These are phyloP conservation scores for Drosophila fulvimacula DNA, from an alignment of 2,888 invertebrate genomes.

Conservation along the genomic window DNA sequence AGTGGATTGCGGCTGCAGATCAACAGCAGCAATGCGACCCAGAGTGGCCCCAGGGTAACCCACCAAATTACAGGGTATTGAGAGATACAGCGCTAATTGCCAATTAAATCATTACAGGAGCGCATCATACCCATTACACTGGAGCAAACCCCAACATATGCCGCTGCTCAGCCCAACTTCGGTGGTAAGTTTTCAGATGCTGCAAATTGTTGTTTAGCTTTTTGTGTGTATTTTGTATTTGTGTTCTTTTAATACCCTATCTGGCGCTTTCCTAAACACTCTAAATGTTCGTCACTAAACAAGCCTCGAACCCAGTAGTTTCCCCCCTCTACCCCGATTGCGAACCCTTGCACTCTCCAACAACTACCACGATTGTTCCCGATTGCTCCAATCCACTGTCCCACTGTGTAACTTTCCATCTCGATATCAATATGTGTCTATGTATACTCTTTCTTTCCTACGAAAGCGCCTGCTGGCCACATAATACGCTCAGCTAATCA, in stretches of 20 bases:
- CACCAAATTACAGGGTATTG: background rate
- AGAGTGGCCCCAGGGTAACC: conserved; percentile 76
- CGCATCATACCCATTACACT: conserved; percentile 84
- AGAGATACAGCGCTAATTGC: background rate
- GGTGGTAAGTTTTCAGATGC: conserved; percentile 72
- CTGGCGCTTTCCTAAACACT: conserved; percentile 67
- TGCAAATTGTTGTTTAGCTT: background rate
- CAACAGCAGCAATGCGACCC: conserved; percentile 64
- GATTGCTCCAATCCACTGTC: conserved; percentile 45
- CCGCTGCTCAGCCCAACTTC: conserved; percentile 82
- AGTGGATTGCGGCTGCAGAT: conserved; percentile 82
- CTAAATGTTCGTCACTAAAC: conserved; percentile 70
- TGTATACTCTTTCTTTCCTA: conserved; percentile 80
- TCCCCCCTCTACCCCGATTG: conserved; percentile 21
- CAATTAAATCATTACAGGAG: conserved; percentile 69
- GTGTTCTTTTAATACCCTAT: conserved; percentile 20
- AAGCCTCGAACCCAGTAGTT: conserved; percentile 13
- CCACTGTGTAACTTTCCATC: conserved; percentile 69
- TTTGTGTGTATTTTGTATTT: conserved; percentile 17
- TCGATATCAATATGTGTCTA: conserved; percentile 71
- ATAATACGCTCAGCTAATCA: conserved; percentile 85
- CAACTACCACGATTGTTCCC: conserved; percentile 24
- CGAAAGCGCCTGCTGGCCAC: conserved; percentile 81
- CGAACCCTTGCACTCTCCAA: conserved; percentile 53
- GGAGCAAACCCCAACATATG: conserved; percentile 83